phyloP scores from a whole-genome alignment of 2,797 vertebrate species.

The Chrysocyon brachyurus region DNA sequence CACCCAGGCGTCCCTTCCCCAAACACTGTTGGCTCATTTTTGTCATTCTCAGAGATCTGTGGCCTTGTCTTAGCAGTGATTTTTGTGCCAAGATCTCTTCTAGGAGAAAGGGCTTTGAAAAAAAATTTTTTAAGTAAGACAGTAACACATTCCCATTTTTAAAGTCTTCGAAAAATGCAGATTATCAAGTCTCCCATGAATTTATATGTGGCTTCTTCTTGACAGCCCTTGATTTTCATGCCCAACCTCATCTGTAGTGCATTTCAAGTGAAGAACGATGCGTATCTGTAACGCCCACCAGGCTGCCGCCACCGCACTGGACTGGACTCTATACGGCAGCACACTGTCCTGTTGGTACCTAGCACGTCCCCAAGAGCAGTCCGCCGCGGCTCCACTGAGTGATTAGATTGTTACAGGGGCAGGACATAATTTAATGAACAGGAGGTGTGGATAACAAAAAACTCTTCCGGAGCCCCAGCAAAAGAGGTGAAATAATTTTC shows the following conservation, averaged over 20 bases:
- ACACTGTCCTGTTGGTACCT: background rate
- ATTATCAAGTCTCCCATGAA: background rate
- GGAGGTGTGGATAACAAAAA: background rate
- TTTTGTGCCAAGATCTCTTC: slow-evolving; percentile 54
- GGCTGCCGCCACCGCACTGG: background rate
- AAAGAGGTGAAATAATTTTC: background rate
- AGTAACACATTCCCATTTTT: background rate
- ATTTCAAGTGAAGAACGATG: background rate
- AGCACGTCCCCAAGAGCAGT: background rate
- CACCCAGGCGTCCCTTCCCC: background rate
- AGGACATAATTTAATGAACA: background rate
- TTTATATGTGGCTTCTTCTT: background rate
- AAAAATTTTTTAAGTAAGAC: background rate
- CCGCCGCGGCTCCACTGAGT: background rate
- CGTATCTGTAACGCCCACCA: background rate
- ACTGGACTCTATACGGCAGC: fast-evolving
- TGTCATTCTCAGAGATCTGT: background rate
- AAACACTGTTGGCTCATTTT: background rate
- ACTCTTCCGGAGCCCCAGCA: background rate
- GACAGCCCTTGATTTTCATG: background rate
- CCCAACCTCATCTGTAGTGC: background rate
- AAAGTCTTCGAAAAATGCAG: slow-evolving; percentile 25
- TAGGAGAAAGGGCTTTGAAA: background rate
- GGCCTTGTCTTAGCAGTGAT: background rate
- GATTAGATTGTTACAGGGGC: background rate